Conservation (phyloP, 2,113 vertebrate species). For the Orycteropus afer region DNA sequence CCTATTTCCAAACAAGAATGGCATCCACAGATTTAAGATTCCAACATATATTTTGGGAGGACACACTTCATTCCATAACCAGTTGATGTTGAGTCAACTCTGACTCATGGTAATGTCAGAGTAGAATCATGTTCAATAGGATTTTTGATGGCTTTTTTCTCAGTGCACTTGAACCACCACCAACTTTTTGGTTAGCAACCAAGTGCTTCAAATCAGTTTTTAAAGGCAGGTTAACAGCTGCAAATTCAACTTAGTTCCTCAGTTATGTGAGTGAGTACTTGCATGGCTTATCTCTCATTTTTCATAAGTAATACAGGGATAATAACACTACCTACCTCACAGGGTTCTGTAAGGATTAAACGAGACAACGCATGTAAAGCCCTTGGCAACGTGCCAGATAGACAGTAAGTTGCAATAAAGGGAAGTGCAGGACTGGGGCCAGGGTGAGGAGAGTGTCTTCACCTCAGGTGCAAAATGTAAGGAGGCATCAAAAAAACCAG, state of each 20-base stretch:
- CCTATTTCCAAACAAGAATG: too few species aligned
- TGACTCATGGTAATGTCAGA: too few species aligned
- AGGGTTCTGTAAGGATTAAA: not conserved
- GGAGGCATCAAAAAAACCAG: not conserved
- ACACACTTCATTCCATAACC: too few species aligned
- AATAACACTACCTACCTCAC: not conserved
- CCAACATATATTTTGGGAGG: too few species aligned
- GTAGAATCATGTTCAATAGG: too few species aligned
- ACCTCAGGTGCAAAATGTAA: not conserved
- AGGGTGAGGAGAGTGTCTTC: too few species aligned
- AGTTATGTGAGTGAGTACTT: not conserved
- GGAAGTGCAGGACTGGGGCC: not conserved
- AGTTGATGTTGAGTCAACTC: too few species aligned
- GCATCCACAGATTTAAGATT: too few species aligned
- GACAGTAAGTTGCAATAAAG: not conserved
- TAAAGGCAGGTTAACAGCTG: not conserved
- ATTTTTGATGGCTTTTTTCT: too few species aligned
- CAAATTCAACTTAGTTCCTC: not conserved
- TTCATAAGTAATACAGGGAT: not conserved
- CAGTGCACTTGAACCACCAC: too few species aligned
- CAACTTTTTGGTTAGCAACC: too few species aligned
- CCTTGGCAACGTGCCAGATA: not conserved
- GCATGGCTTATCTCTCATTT: not conserved
- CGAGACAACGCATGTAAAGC: not conserved
- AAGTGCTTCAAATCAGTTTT: not conserved